phyloP scores from a whole-genome alignment of 2,888 invertebrate genomes.

The Coecobrya sp. region DNA sequence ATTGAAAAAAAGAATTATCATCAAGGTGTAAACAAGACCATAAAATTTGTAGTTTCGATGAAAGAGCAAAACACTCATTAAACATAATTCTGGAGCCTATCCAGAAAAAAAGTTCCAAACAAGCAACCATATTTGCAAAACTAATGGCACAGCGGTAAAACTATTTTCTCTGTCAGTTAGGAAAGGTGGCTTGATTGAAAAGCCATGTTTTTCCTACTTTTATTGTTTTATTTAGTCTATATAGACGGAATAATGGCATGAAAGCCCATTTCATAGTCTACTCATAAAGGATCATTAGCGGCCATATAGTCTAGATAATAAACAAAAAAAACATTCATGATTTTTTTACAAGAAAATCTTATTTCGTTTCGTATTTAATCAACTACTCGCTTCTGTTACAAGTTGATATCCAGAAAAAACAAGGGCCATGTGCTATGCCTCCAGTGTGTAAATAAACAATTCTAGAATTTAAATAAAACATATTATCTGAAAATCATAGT shows the following conservation, averaged over 20 bases:
- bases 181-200: conserved; percentile 38
- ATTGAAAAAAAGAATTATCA: conserved; percentile 45
- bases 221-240: conserved; percentile 54
- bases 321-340: too few relatives aligned
- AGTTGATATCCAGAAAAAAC: background rate
- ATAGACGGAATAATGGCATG: background rate
- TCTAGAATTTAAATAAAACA: conserved; percentile 51
- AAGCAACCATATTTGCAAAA: conserved; percentile 6
- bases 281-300: background rate
- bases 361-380: background rate
- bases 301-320: too few relatives aligned
- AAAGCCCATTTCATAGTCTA: background rate
- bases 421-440: background rate
- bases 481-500: conserved; percentile 36
- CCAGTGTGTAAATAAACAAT: conserved; percentile 56
- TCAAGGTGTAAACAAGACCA: conserved; percentile 73
- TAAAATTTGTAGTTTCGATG: conserved; percentile 56
- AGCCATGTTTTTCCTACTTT: conserved; percentile 8
- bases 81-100: conserved; percentile 60
- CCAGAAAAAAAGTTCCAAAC: conserved; percentile 46
- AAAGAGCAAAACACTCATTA: conserved; percentile 58
- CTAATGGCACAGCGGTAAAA: background rate
- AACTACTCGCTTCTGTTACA: background rate
- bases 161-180: background rate
- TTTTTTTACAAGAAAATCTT: background rate